Evolutionary conservation across 2,113 vertebrate species (phyloP).

Genomic region (Elanus axillaris): DNA sequence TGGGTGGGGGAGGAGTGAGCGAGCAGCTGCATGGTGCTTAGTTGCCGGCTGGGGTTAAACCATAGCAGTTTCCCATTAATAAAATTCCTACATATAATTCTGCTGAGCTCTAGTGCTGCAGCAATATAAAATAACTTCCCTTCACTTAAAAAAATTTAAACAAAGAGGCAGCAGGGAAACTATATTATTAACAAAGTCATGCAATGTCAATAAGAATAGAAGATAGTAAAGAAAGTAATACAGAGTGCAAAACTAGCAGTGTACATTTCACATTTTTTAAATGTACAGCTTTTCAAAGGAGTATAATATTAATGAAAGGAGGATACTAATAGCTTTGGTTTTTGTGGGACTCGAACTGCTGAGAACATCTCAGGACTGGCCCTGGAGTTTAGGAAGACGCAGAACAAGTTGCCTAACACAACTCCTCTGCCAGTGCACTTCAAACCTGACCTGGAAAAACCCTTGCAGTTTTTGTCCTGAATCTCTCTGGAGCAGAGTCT

Average conservation of each 20-base stretch:
- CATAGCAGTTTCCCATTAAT: neutral
- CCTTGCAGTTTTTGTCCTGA: neutral
- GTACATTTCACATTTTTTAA: neutral
- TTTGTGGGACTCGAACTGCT: neutral
- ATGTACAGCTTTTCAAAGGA: neutral
- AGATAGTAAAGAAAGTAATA: neutral
- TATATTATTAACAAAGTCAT: neutral
- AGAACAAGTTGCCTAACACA: neutral
- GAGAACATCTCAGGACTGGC: neutral
- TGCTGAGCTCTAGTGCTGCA: neutral
- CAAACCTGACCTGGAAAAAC: neutral
- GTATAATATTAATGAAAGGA: neutral
- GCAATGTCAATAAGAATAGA: neutral
- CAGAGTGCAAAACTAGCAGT: neutral
- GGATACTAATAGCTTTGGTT: neutral
- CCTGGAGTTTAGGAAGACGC: neutral
- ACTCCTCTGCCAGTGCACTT: neutral
- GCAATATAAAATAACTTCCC: neutral
- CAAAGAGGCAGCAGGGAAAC: neutral
- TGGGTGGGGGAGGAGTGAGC: too few relatives aligned
- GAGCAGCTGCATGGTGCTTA: too few relatives aligned
- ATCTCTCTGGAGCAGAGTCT: neutral
- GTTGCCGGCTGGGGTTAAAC: too few relatives aligned
- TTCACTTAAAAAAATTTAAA: neutral
- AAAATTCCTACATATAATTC: neutral